Evolutionary conservation across 2,888 invertebrate genomes (phyloP).

Genomic region (Lagria hirta): DNA sequence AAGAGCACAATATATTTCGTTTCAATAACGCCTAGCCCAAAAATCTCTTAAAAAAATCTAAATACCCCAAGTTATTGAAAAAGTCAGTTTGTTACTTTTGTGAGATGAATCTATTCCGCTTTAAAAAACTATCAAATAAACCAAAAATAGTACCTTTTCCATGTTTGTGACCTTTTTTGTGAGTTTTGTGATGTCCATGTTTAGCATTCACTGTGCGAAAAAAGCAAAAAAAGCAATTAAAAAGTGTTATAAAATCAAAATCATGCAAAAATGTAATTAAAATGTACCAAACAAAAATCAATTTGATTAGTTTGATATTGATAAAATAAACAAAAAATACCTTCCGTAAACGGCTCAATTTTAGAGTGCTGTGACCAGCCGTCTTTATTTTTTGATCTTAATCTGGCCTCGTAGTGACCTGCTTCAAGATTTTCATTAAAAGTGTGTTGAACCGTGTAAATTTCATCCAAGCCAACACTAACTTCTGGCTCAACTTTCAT

Average conservation of each 20-base stretch:
- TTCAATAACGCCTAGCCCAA: no score
- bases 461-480: conserved; percentile 38
- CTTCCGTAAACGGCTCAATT: conserved; percentile 48
- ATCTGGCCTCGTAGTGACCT: conserved; percentile 53
- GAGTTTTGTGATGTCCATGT: conserved; percentile 40
- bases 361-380: conserved; percentile 55
- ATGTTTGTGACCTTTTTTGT: conserved; percentile 44
- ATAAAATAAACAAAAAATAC: conserved; percentile 23
- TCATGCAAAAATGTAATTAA: conserved; percentile 13
- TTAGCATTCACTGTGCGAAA: conserved; percentile 41
- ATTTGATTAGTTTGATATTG: background rate
- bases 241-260: conserved; percentile 23
- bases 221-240: no score
- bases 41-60: no score
- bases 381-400: conserved; percentile 52
- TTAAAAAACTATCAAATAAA: conserved; percentile 12
- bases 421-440: conserved; percentile 47
- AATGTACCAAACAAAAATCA: conserved; percentile 11
- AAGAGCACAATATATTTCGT: no score
- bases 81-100: no score
- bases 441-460: conserved; percentile 51
- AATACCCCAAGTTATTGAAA: no score
- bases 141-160: conserved; percentile 35
- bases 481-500: conserved; percentile 44
- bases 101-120: background rate